phyloP scores from a whole-genome alignment of 2,113 vertebrate genomes.

The Hylia prasina region DNA sequence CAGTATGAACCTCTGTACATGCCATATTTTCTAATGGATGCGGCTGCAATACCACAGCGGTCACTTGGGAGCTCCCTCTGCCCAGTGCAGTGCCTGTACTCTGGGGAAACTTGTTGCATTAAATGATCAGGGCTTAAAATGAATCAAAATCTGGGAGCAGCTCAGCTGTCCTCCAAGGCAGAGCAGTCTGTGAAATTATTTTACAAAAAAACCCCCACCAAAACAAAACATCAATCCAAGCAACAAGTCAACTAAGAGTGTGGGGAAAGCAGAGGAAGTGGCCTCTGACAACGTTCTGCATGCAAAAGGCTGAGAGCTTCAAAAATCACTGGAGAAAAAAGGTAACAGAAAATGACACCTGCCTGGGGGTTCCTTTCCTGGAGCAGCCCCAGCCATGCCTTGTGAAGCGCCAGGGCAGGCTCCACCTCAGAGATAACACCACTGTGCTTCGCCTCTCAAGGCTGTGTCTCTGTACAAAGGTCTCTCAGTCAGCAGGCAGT shows the following conservation, averaged over 20 bases:
- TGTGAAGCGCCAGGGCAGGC: neutral
- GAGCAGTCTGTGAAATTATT: neutral
- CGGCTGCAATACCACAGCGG: neutral
- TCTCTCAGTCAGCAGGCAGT: neutral
- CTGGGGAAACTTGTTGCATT: neutral
- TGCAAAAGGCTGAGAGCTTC: neutral
- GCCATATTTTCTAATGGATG: neutral
- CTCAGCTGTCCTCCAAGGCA: neutral
- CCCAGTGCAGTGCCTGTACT: neutral
- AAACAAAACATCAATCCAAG: neutral
- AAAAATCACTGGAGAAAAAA: neutral
- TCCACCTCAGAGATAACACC: neutral
- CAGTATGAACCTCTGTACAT: neutral
- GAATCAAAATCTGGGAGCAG: neutral
- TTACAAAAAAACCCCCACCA: neutral
- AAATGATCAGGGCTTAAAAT: neutral
- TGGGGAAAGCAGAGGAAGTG: neutral
- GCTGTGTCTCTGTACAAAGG: neutral
- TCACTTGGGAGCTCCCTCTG: neutral
- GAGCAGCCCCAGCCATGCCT: neutral
- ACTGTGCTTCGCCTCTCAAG: rapidly evolving
- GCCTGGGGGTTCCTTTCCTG: neutral
- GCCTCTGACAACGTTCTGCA: neutral
- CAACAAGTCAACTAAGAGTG: neutral
- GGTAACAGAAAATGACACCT: neutral